These are phyloP conservation scores for Paragorgia papillata DNA, from an alignment of 92 coral and sea anemone genomes.

Conservation along the genomic window DNA sequence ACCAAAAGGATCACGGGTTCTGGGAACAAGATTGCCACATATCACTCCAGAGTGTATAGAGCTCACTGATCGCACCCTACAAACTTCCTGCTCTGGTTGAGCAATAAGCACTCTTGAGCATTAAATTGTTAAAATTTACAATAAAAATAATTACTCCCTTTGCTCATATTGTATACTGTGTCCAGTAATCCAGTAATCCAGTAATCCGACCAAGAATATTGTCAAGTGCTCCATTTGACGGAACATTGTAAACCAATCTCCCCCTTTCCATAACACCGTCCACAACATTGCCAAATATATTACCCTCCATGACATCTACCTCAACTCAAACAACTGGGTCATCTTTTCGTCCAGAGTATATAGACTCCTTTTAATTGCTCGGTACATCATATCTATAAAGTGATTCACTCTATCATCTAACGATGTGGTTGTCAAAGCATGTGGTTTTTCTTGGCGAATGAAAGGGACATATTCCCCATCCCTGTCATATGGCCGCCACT, in stretches of 20 bases:
- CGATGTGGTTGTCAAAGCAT: not conserved
- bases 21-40: too few species aligned
- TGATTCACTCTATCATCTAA: conserved; percentile 7
- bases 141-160: too few species aligned
- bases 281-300: conserved; percentile 3
- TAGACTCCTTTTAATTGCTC: conserved; percentile 5
- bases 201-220: conserved; percentile 20
- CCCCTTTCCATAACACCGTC: conserved; percentile 12
- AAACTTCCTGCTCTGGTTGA: too few species aligned
- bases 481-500: conserved; percentile 15
- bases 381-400: not conserved
- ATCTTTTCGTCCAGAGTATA: conserved; percentile 8
- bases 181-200: too few species aligned
- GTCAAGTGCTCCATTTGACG: conserved; percentile 18
- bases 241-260: not conserved
- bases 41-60: too few species aligned
- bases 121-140: too few species aligned
- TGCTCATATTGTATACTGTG: too few species aligned
- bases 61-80: too few species aligned
- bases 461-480: not conserved
- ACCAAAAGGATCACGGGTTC: too few species aligned
- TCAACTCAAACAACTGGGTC: conserved; percentile 4
- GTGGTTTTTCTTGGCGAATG: conserved; percentile 9
- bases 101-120: too few species aligned
- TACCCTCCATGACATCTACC: conserved; percentile 8